Base-by-base conservation (phyloP, 2,888 invertebrate genomes). In the Anticlea derivata region DNA sequence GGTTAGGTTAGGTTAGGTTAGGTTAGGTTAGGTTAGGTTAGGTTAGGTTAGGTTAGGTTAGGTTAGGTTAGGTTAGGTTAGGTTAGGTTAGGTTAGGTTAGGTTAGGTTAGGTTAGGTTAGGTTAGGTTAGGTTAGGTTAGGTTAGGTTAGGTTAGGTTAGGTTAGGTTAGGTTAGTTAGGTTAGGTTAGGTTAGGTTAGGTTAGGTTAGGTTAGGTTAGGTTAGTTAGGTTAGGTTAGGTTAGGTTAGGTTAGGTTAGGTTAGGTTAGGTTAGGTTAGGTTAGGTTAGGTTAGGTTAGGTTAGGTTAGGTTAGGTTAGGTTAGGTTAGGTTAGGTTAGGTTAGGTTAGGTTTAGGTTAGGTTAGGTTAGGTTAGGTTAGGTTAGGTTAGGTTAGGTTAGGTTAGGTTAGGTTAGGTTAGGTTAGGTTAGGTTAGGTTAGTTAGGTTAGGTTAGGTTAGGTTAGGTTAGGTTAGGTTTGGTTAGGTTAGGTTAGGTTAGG, bases 251-350 rank as follows among this genome's bases (percentile, higher is more conserved):
- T 57, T 55, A 55, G 57, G 59, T 55, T 46, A 57, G 57, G 49
- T 47, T 52, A 55, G 62, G 56, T 55, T 56, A 58, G 60, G 62
- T 56, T 56, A 52, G 46, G 53, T 53, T 50, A 53, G 57, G 53
- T 52, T 54, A 57, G 57, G 58, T 55, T 52, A 58, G 61, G 61
- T 58, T 58, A 55, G 61, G 61, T 55, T 56, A 61, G 58, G 61
- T 56, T 56, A 58, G 61, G 61, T 58, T 58, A 61, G 61, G 61
- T 56, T 58, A 58, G 61, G 61, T 58, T 58, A 61, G 61, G 60
- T 57, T 57, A 60, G 59, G 59, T 41, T 41, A 41, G 41, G 41
- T 41, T 41, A 41, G 41, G 41, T 41, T 41, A 40, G 40, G 40
- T 40, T 30, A 30, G 30, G 30, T 30, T 30, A 30, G n/a, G n/a